These are phyloP conservation scores for Acanthacorydalis orientalis DNA, from an alignment of 2,888 invertebrate species.

Conservation along the genomic window DNA sequence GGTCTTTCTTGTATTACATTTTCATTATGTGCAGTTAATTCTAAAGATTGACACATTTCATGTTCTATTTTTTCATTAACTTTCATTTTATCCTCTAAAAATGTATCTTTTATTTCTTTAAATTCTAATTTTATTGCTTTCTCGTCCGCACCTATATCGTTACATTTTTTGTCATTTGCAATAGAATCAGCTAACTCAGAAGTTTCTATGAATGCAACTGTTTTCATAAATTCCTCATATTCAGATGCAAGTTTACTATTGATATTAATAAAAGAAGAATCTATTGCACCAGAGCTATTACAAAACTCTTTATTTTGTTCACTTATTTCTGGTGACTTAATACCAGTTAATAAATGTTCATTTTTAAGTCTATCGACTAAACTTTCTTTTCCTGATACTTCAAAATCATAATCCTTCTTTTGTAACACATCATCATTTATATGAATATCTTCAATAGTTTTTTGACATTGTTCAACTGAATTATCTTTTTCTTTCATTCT, in stretches of 20 bases:
- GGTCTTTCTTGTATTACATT: conserved; percentile 2
- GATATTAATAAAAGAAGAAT: not conserved
- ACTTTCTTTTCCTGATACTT: not conserved
- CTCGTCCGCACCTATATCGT: conserved; percentile 3
- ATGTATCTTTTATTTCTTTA: conserved; percentile 3
- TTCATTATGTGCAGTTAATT: conserved; percentile 3
- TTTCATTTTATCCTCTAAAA: not conserved
- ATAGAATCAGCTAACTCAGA: conserved; percentile 8
- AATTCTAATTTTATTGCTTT: conserved; percentile 6
- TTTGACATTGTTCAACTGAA: conserved; percentile 1
- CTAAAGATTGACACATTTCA: conserved; percentile 1
- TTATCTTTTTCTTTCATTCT: conserved; percentile 8
- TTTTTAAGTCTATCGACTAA: conserved; percentile 6
- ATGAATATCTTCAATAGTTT: not conserved
- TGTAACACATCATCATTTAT: not conserved
- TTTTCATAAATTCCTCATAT: conserved; percentile 41
- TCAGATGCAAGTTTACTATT: conserved; percentile 25
- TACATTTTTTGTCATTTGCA: not conserved
- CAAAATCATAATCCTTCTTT: too few species aligned
- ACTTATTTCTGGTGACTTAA: not conserved
- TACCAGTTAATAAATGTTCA: not conserved
- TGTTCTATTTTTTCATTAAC: not conserved
- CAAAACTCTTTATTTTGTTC: not conserved
- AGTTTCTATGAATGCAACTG: conserved; percentile 24
- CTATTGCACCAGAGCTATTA: not conserved